Evolutionary conservation across 2,797 vertebrate species (phyloP).

Genomic region (Aldrovandia affinis): DNA sequence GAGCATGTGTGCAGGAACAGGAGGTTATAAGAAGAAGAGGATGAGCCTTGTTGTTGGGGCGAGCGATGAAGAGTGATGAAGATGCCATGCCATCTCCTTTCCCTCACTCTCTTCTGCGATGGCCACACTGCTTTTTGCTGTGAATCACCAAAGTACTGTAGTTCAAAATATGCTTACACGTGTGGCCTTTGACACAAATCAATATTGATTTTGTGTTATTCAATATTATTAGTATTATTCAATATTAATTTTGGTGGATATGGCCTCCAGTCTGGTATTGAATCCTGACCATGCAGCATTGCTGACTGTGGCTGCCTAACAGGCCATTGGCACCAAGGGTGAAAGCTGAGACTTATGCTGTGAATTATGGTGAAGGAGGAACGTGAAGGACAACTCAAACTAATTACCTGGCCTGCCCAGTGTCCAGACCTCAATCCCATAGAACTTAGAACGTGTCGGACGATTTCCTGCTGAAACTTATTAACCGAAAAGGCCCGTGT

Average conservation of each 20-base stretch:
- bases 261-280: not conserved
- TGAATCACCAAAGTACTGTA: constrained; percentile 4
- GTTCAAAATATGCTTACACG: not conserved
- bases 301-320: not conserved
- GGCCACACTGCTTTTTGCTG: not conserved
- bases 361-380: too few relatives aligned
- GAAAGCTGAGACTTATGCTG: too few relatives aligned
- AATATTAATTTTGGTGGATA: not conserved
- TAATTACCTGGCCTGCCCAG: too few relatives aligned
- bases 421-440: too few relatives aligned
- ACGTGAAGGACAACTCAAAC: too few relatives aligned
- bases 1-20: not conserved
- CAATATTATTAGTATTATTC: not conserved
- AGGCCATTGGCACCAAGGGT: not conserved
- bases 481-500: too few relatives aligned
- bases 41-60: not conserved
- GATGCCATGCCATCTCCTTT: not conserved
- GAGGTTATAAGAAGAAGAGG: not conserved
- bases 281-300: not conserved
- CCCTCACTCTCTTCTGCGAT: not conserved
- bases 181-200: not conserved
- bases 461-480: too few relatives aligned
- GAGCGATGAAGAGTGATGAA: not conserved
- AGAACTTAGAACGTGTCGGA: too few relatives aligned
- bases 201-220: not conserved